Evolutionary conservation across 2,113 vertebrate genomes (phyloP), one percentile per base, ranked within the genome.

Genomic region (Zosterops borbonicus): DNA sequence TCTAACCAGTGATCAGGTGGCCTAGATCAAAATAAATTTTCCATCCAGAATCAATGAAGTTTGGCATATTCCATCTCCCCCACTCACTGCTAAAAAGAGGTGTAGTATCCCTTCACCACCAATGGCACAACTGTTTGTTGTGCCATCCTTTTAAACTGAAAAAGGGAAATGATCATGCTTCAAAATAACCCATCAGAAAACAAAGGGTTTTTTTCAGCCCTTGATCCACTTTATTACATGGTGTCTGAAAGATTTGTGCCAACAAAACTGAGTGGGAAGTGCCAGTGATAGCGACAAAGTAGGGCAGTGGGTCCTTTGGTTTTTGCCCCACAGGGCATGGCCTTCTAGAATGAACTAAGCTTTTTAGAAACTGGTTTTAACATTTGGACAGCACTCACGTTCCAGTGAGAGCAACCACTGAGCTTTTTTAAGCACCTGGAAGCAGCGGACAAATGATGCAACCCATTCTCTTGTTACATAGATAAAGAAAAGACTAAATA

Each of bases 401-500:
- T 93, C 92, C 85, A 88, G 90, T 65, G 86, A 81, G 81, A 94
- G 67, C 77, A 96, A 90, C 83, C 76, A 71, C 37, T 62, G 95
- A 95, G 93, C 97, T 97, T 97, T 97, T 97, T 97, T 96, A 98
- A 98, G 97, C 94, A 97, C 96, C 97, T 97, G 95, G 94, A 97
- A 98, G 53, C 70, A 95, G 88, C 71, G 93, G 78, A 79, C 70
- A 93, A 96, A 77, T 97, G 96, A 97, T 95, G 95, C 88, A 97
- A 97, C 79, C 90, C 60, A 84, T 96, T 97, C 94, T 95, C 83
- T 97, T 96, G 83, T 95, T 94, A 97, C 93, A 65, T 46, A 91
- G 84, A 90, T 96, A 97, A 86, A 97, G 82, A 90, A 44, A 89
- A 96, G 91, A 88, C 92, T 97, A 98, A 97, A 97, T 96, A 97